A percentile compares a stretch with the other conserved stretches of the same genome.
These are phyloP conservation scores for Drosophila tropicalis DNA, from an alignment of 1,140 invertebrate species.

Conservation along the genomic window DNA sequence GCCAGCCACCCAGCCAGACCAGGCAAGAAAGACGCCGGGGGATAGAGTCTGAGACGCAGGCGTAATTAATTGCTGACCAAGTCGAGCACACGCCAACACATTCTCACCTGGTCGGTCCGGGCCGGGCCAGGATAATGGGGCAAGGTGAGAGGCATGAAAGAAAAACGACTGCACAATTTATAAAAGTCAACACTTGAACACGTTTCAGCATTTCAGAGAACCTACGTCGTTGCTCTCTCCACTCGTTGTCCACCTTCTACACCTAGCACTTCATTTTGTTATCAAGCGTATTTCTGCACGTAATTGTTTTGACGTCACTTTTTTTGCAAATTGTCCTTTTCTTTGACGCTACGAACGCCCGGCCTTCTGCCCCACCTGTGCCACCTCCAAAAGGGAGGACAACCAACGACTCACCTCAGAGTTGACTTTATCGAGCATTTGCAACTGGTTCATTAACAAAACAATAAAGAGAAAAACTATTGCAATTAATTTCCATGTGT, in stretches of 20 bases:
- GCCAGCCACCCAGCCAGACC: background rate
- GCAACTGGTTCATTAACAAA: slow-evolving; percentile 63
- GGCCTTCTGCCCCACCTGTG: background rate
- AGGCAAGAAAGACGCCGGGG: background rate
- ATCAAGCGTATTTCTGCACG: slow-evolving; percentile 77
- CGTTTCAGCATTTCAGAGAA: slow-evolving; percentile 63
- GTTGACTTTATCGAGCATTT: slow-evolving; percentile 28
- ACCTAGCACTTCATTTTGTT: slow-evolving; percentile 71
- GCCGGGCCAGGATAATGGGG: background rate
- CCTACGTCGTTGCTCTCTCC: slow-evolving; percentile 10
- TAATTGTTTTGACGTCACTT: slow-evolving; percentile 79
- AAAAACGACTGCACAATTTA: slow-evolving; percentile 76
- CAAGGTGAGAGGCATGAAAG: slow-evolving; percentile 23
- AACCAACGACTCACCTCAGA: slow-evolving; percentile 6
- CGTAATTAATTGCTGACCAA: slow-evolving; percentile 77
- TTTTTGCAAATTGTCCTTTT: slow-evolving; percentile 72
- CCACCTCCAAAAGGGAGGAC: no score
- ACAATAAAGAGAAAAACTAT: slow-evolving; percentile 27
- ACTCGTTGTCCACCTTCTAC: background rate
- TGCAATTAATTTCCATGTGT: slow-evolving; percentile 60
- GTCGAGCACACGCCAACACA: slow-evolving; percentile 68
- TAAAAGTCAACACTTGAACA: slow-evolving; percentile 80
- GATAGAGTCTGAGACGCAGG: slow-evolving; percentile 19
- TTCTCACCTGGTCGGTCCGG: slow-evolving; percentile 29
- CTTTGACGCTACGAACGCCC: background rate